A percentile compares a stretch with the other conserved stretches of the same genome.
Evolutionary conservation across 2,797 vertebrate species (phyloP).

Genomic region (Iguana delicatissima): DNA sequence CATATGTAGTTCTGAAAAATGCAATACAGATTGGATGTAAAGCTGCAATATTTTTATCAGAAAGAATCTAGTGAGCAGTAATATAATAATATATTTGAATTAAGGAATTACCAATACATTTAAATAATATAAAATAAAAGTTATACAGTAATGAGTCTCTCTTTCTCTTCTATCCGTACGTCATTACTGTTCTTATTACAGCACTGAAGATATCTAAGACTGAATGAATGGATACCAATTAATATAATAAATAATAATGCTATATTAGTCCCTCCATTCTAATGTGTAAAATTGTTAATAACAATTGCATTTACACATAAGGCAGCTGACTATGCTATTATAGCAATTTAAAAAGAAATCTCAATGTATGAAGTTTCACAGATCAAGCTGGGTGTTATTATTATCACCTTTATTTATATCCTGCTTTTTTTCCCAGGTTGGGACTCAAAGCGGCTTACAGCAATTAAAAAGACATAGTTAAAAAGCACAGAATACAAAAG

Average conservation of each 20-base stretch:
- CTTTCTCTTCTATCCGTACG: not conserved
- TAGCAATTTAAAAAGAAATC: not conserved
- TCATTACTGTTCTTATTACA: conserved; percentile 2
- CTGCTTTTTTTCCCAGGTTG: too few relatives aligned
- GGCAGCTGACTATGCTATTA: not conserved
- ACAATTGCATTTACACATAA: not conserved
- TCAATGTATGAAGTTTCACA: not conserved
- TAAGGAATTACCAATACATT: not conserved
- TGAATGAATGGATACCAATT: too few relatives aligned
- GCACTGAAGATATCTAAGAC: not conserved
- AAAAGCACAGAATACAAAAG: too few relatives aligned
- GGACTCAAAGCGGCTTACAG: too few relatives aligned
- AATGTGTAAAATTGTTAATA: not conserved
- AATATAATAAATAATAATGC: not conserved
- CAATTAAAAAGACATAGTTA: too few relatives aligned
- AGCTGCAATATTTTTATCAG: conserved; percentile 91
- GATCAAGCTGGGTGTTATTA: not conserved
- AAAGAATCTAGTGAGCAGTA: conserved; percentile 84
- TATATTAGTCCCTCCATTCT: not conserved
- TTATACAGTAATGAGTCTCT: not conserved
- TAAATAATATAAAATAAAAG: conserved; percentile 11
- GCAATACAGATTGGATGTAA: conserved; percentile 93
- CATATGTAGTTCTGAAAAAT: conserved; percentile 89
- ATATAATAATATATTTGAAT: conserved; percentile 31
- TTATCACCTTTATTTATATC: too few relatives aligned